Evolutionary conservation across 2,797 vertebrate genomes (phyloP).

Genomic region (Smutsia temminckii): DNA sequence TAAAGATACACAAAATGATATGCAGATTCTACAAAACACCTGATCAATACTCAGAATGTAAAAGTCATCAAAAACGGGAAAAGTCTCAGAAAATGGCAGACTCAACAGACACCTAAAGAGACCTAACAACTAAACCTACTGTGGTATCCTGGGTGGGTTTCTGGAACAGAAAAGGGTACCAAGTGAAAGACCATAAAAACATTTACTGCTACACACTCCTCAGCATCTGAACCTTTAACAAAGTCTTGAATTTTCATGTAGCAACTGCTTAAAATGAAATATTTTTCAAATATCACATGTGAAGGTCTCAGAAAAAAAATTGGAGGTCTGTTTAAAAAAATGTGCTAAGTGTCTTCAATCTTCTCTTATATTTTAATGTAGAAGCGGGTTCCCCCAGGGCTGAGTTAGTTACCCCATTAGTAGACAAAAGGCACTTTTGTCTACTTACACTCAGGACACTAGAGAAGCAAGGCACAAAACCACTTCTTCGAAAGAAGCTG

Average conservation of each 20-base stretch:
- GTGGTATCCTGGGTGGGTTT: neutral
- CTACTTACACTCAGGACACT: no score
- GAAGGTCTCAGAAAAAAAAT: neutral
- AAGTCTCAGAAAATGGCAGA: neutral
- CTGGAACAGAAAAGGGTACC: neutral
- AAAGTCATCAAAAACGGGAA: neutral
- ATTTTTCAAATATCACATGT: neutral
- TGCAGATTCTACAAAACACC: neutral
- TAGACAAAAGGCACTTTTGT: no score
- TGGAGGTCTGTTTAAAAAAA: neutral
- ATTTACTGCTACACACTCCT: neutral
- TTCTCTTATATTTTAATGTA: neutral
- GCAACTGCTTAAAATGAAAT: neutral
- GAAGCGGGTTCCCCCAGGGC: fast-evolving
- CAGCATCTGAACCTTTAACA: neutral
- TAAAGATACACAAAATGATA: neutral
- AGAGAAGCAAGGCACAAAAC: neutral
- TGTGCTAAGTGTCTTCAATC: neutral
- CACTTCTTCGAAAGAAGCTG: neutral
- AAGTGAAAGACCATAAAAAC: neutral
- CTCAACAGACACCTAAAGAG: neutral
- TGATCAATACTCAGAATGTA: neutral
- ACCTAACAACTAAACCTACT: no score
- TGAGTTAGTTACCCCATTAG: neutral
- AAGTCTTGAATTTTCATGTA: neutral